Evolutionary conservation across 2,113 vertebrate species (phyloP), one percentile per base, ranked within the genome.

Genomic region (Panurus biarmicus): DNA sequence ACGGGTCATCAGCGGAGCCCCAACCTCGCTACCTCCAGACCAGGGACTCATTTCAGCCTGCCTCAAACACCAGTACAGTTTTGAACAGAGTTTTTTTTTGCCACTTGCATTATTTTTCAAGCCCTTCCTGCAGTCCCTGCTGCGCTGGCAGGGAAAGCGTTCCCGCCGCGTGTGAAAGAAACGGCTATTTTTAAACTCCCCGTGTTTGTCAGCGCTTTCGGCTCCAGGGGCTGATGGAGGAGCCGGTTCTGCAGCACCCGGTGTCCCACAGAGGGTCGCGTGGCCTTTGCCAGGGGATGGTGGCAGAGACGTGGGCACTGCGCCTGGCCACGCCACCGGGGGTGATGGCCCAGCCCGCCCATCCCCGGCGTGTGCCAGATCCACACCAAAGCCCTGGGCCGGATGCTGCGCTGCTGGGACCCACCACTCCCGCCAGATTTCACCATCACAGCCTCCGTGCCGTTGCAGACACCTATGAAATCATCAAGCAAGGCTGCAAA

Each of bases 131-230:
- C 93, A 85, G 91, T 92, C 75, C 72, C 69, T 1, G 2, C 94
- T 92, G 89, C 14, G 66, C 86, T 65, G 80, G 91, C 94, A 92
- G 69, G 80, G 83, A 95, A 84, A 88, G 60, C 0, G 33, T 65
- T 92, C 83, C 84, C 6, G 6, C 66, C 26, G 12, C 5, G 11
- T 87, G 92, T 4, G 6, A 79, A 85, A 73, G 78, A 53, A 47
- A 3, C 2, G 66, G 85, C 95, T 96, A 95, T 96, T 95, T 95
- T 95, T 95, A 96, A 93, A 66, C 84, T 64, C 13, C 60, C 29
- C 6, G 4, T 38, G 83, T 90, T 90, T 86, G 93, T 90, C 95
- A 94, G 94, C 23, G 14, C 78, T 94, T 76, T 90, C 12, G 1
- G 91, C 91, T 95, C 7, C 0, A 93, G 93, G 14, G 71, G 61